Evolutionary conservation across 2,888 invertebrate species (phyloP).

Genomic region (Zeuzera pyrina): DNA sequence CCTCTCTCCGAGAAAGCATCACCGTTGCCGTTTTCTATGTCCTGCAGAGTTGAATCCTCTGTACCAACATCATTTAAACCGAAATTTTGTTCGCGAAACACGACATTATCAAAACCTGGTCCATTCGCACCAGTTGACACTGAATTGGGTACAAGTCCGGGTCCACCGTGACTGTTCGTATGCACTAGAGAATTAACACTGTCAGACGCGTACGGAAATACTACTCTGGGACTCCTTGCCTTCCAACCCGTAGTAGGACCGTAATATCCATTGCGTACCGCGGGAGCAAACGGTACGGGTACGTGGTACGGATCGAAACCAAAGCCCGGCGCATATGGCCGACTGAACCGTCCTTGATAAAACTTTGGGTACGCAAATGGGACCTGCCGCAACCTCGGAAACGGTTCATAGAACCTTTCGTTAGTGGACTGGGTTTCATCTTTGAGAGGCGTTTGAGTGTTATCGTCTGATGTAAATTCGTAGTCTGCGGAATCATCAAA

Average conservation of each 20-base stretch:
- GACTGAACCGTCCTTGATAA: conserved; percentile 46
- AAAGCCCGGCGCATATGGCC: conserved; percentile 52
- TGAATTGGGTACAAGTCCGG: conserved; percentile 10
- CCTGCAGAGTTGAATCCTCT: conserved; percentile 76
- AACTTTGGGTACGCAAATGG: conserved; percentile 36
- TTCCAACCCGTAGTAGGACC: conserved; percentile 47
- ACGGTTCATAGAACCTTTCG: conserved; percentile 52
- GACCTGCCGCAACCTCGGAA: conserved; percentile 33
- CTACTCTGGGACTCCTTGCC: conserved; percentile 59
- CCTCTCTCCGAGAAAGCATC: conserved; percentile 77
- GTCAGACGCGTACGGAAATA: conserved; percentile 59
- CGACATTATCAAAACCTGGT: conserved; percentile 65
- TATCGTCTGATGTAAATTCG: conserved; percentile 54
- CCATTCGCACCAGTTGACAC: conserved; percentile 30
- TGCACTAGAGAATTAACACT: conserved; percentile 44
- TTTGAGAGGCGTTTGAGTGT: conserved; percentile 21
- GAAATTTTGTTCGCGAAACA: conserved; percentile 75
- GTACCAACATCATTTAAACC: conserved; percentile 72
- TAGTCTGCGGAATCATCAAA: conserved; percentile 64
- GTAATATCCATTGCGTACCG: conserved; percentile 44
- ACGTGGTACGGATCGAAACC: conserved; percentile 42
- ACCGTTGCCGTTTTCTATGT: conserved; percentile 66
- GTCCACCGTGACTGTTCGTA: conserved; percentile 55
- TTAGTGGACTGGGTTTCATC: conserved; percentile 40
- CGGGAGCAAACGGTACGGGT: conserved; percentile 32